Evolutionary conservation across 2,888 invertebrate genomes (phyloP), one percentile per base, ranked within the genome.

Genomic region (Cheilosia impressa): DNA sequence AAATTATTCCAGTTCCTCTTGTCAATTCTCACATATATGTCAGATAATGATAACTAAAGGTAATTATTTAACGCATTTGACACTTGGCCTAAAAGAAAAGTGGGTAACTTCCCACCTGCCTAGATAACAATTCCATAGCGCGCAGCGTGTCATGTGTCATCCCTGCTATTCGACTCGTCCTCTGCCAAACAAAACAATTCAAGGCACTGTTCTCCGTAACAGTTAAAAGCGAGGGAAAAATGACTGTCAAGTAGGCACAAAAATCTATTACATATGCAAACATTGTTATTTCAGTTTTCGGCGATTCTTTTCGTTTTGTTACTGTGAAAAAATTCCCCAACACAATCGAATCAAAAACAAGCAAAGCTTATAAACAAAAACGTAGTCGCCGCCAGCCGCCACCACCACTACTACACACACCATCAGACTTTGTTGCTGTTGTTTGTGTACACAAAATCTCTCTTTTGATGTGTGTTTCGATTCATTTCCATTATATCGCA

Each of bases 301-400:
- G 9, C 4, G n/a, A 17, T 52, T 68, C 17, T 41, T 52, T 52
- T 52, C 34, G 22, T 63, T 27, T 63, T 7, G 27, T 27, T 47
- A 31, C 45, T 45, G 45, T 6, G 5, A 45, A 45, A 17, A 65
- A 66, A 66, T 27, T 17, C 53, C 10, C 43, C 34, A 34, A 41
- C 57, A 53, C 57, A 38, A 19, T 22, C 2, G 24, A 24, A 22
- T 52, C 58, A 50, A 47, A 50, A 22, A 45, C 17, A 24, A 24
- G n/a, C 17, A 55, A 41, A 72, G 52, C 27, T 52, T 65, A 73
- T 63, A 65, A 73, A 65, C 63, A 63, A 73, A 63, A 47, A 57
- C 22, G 24, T 45, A 45, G 41, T 72, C 50, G 38, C 13, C 19
- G 34, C 45, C 24, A n/a, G 45, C 38, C 57, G 43, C 27, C 13